These are phyloP conservation scores for Drosophila mayaguana DNA, from an alignment of 2,888 invertebrate species.

Conservation along the genomic window DNA sequence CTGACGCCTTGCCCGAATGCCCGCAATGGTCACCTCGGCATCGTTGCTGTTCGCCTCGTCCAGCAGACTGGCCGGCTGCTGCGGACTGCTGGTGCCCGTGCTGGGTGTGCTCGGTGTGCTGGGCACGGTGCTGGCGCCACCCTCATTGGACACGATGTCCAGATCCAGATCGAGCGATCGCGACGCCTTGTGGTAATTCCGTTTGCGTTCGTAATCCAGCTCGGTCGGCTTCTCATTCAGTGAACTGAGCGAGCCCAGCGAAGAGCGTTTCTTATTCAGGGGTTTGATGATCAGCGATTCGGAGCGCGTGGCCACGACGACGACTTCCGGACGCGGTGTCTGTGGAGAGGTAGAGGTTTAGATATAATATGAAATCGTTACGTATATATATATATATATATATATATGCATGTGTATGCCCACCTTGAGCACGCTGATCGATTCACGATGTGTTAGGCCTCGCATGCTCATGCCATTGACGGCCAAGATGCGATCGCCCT, in stretches of 20 bases:
- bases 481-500: slow-evolving; percentile 94
- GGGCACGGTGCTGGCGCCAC: slow-evolving; percentile 43
- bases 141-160: slow-evolving; percentile 83
- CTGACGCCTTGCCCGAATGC: slow-evolving; percentile 82
- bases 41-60: slow-evolving; percentile 55
- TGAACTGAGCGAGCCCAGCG: slow-evolving; percentile 84
- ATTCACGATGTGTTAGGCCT: slow-evolving; percentile 94
- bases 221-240: slow-evolving; percentile 84
- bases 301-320: slow-evolving; percentile 90
- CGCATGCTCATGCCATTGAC: slow-evolving; percentile 94
- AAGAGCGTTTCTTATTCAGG: slow-evolving; percentile 84
- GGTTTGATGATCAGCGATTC: slow-evolving; percentile 84
- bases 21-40: slow-evolving; percentile 77
- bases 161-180: slow-evolving; percentile 84
- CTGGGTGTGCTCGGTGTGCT: slow-evolving; percentile 62
- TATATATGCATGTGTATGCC: slow-evolving; percentile 73
- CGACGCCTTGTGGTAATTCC: slow-evolving; percentile 84
- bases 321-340: slow-evolving; percentile 92
- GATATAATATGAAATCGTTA: background rate
- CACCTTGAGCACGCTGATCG: slow-evolving; percentile 94
- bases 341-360: slow-evolving; percentile 71
- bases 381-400: slow-evolving; percentile 84
- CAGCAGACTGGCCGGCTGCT: slow-evolving; percentile 67
- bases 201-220: slow-evolving; percentile 83
- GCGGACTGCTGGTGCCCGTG: slow-evolving; percentile 77